A percentile compares a stretch with the other conserved stretches of the same genome.
These are phyloP conservation scores for Eulemur macaco DNA, from an alignment of 2,113 vertebrate species.

Conservation along the genomic window DNA sequence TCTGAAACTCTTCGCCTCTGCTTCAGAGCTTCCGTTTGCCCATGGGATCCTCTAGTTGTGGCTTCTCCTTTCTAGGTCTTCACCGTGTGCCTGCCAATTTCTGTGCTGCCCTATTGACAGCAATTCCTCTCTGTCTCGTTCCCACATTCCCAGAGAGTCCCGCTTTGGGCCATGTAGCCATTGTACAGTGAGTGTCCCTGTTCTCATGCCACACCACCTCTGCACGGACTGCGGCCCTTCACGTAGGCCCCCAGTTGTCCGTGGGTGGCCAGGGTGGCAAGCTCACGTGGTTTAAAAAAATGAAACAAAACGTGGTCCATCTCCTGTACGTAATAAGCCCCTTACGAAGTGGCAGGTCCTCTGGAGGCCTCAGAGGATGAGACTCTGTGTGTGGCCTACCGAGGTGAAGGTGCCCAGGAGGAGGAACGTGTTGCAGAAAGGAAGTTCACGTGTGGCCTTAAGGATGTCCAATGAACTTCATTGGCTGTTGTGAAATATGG, in stretches of 20 bases:
- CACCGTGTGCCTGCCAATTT: neutral
- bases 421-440: neutral
- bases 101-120: rapidly evolving
- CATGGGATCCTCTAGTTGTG: rapidly evolving
- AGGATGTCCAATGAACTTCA: neutral
- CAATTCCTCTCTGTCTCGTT: neutral
- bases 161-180: neutral
- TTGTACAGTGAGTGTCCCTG: rapidly evolving
- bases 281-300: neutral
- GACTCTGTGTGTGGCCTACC: neutral
- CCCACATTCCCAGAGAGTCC: neutral
- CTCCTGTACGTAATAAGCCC: too few species aligned
- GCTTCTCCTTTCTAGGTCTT: neutral
- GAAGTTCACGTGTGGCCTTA: neutral
- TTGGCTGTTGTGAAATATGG: neutral
- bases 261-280: too few species aligned
- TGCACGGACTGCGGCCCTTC: neutral
- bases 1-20: neutral
- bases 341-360: neutral
- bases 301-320: neutral
- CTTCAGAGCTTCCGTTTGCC: neutral
- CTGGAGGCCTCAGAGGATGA: neutral
- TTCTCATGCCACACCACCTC: neutral
- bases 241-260: neutral
- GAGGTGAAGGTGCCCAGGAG: rapidly evolving